A percentile compares a stretch with the other conserved stretches of the same genome.
phyloP scores from a whole-genome alignment of 2,113 vertebrate genomes.

The Lagenorhynchus albirostris region DNA sequence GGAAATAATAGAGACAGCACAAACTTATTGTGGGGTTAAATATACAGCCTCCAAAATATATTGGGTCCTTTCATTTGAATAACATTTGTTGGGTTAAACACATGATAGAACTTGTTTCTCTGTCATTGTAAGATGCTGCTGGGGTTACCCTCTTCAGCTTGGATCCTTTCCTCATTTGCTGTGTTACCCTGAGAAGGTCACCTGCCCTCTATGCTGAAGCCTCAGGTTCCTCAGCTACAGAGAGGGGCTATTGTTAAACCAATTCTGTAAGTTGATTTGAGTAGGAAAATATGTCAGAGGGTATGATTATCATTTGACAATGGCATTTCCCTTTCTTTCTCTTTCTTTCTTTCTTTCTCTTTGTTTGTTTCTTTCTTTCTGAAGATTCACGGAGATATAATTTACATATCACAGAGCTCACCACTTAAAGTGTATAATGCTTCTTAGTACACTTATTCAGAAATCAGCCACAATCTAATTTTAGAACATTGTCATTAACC shows the following conservation, averaged over 20 bases:
- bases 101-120: accelerated
- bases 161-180: background rate
- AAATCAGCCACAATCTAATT: background rate
- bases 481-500: background rate
- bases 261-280: background rate
- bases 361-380: too few species aligned
- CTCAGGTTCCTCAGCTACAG: background rate
- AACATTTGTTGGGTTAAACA: background rate
- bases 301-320: background rate
- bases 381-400: background rate
- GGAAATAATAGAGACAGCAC: background rate
- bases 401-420: background rate
- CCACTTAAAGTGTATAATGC: background rate
- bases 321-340: background rate
- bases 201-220: accelerated
- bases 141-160: accelerated
- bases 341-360: too few species aligned
- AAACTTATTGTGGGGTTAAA: background rate
- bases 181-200: background rate
- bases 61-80: background rate
- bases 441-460: background rate
- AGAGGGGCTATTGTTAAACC: too few species aligned
- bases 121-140: accelerated
- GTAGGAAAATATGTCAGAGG: background rate
- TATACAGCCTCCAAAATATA: background rate